Conservation (phyloP, 1,140 invertebrate genomes). For the Marisa cornuarietis region DNA sequence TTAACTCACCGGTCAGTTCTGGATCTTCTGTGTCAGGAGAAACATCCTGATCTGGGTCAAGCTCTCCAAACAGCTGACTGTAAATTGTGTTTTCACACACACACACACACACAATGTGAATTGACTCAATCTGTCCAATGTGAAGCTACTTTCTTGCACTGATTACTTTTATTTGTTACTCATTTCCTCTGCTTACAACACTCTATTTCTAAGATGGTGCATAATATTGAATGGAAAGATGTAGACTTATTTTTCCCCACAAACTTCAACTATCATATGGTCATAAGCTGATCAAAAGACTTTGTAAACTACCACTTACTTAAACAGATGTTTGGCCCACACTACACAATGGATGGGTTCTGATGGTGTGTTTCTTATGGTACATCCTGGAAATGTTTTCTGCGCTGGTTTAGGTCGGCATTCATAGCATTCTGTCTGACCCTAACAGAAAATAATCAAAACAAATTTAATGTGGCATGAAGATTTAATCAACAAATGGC, state of each 20-base stretch:
- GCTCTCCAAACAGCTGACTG: slow-evolving; percentile 97
- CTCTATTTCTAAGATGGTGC: too few relatives aligned
- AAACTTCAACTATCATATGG: too few relatives aligned
- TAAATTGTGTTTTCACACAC: slow-evolving; percentile 20
- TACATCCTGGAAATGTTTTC: slow-evolving; percentile 96
- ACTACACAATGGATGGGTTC: slow-evolving; percentile 99
- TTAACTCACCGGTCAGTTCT: slow-evolving; percentile 73
- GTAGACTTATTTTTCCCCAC: too few relatives aligned
- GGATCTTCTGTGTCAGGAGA: slow-evolving; percentile 96
- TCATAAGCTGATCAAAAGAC: neutral
- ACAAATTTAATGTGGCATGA: neutral
- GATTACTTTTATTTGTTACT: too few relatives aligned
- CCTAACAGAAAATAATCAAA: slow-evolving; percentile 66
- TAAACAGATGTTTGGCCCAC: slow-evolving; percentile 99
- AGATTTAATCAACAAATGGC: neutral
- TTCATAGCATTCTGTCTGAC: slow-evolving; percentile 95
- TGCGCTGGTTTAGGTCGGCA: slow-evolving; percentile 91
- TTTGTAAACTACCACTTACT: slow-evolving; percentile 73
- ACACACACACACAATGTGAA: neutral
- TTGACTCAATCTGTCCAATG: neutral
- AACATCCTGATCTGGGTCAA: slow-evolving; percentile 91
- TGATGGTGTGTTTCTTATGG: slow-evolving; percentile 99
- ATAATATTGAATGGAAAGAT: too few relatives aligned
- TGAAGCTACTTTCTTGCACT: too few relatives aligned
- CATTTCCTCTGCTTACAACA: too few relatives aligned